Evolutionary conservation across 2,113 vertebrate genomes (phyloP).

Genomic region (Orcinus orca): DNA sequence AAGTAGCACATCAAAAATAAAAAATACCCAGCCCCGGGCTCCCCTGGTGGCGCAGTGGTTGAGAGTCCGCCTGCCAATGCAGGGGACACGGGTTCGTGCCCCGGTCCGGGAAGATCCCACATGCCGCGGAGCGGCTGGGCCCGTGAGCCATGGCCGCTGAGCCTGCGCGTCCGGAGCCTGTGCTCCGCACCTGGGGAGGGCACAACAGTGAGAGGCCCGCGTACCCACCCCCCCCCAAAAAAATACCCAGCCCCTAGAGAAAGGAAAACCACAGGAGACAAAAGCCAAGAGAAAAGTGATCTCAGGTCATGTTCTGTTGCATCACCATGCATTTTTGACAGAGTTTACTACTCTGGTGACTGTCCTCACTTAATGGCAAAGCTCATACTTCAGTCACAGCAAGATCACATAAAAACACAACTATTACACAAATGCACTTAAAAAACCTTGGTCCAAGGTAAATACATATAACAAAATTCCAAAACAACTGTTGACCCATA

Average conservation of each 20-base stretch:
- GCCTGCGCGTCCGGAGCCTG: no score
- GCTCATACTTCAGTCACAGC: neutral
- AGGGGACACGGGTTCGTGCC: no score
- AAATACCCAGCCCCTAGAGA: neutral
- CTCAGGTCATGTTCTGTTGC: neutral
- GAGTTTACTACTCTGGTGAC: neutral
- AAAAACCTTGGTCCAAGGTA: neutral
- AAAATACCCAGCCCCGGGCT: neutral
- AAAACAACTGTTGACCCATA: neutral
- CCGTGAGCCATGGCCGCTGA: no score
- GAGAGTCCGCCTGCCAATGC: no score
- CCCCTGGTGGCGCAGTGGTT: no score
- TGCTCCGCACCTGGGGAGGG: no score
- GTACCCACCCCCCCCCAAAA: neutral
- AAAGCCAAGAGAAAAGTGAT: neutral
- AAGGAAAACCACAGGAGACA: neutral
- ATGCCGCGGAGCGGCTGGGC: no score
- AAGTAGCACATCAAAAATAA: neutral
- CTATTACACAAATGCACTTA: neutral
- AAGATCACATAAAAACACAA: slow-evolving; percentile 10
- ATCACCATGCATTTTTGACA: neutral
- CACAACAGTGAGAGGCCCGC: no score
- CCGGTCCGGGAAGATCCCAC: no score
- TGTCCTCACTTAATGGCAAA: neutral
- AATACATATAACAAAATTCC: neutral